Evolutionary conservation across 2,888 invertebrate genomes (phyloP).

Genomic region (Amphimallon solstitiale): DNA sequence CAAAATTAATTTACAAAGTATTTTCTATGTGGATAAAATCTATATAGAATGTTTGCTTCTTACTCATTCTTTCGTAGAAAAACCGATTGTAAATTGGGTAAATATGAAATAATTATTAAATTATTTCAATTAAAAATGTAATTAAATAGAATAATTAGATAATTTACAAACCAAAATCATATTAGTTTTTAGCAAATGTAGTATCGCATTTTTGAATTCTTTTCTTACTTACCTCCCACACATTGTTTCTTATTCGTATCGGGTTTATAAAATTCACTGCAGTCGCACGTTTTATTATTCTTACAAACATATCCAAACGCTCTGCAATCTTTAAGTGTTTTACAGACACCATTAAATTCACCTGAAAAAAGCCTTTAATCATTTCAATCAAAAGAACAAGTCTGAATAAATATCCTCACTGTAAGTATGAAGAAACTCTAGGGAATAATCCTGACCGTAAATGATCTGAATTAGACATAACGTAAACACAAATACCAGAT

Average conservation of each 20-base stretch:
- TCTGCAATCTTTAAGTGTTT: conserved; percentile 53
- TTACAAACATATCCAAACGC: conserved; percentile 58
- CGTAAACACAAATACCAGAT: conserved; percentile 19
- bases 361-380: conserved; percentile 39
- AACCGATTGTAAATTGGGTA: too few relatives aligned
- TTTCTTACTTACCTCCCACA: conserved; percentile 54
- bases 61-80: too few relatives aligned
- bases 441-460: conserved; percentile 19
- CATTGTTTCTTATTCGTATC: conserved; percentile 55
- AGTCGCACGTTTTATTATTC: conserved; percentile 58
- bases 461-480: background rate
- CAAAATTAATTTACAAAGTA: too few relatives aligned
- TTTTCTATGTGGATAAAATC: too few relatives aligned
- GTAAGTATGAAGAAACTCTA: conserved; percentile 29
- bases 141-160: too few relatives aligned
- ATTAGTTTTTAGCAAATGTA: too few relatives aligned
- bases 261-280: conserved; percentile 54
- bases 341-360: conserved; percentile 52
- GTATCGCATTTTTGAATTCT: background rate
- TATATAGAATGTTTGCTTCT: too few relatives aligned
- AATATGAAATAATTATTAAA: too few relatives aligned
- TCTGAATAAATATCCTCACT: conserved; percentile 18
- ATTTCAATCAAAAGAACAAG: background rate
- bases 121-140: too few relatives aligned
- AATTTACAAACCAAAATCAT: too few relatives aligned